Evolutionary conservation across 2,888 invertebrate genomes (phyloP).

Genomic region (Pantelozetes paolii): DNA sequence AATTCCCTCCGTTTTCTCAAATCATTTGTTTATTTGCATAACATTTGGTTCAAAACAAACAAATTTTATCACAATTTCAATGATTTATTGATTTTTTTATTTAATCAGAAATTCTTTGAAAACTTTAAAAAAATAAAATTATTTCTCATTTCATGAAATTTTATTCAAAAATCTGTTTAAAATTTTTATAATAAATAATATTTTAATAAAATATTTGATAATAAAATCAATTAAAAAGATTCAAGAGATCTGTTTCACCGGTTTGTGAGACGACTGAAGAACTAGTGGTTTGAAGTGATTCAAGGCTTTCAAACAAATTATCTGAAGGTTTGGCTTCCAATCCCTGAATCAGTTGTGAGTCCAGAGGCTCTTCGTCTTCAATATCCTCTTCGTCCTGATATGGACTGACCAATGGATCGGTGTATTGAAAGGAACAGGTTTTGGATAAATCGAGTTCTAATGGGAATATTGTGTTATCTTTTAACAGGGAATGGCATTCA

Average conservation of each 20-base stretch:
- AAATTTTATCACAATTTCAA: too few relatives aligned
- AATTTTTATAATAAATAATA: neutral
- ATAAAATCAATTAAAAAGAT: neutral
- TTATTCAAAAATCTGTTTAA: too few relatives aligned
- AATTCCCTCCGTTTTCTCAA: too few relatives aligned
- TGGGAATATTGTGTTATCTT: conserved; percentile 77
- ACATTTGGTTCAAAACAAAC: too few relatives aligned
- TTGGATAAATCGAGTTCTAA: conserved; percentile 92
- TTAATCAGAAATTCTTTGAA: too few relatives aligned
- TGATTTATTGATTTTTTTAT: too few relatives aligned
- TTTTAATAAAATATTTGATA: neutral
- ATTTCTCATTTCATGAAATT: too few relatives aligned
- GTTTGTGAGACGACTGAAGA: neutral
- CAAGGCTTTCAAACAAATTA: neutral
- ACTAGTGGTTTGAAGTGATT: conserved; percentile 7
- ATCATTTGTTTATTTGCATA: too few relatives aligned
- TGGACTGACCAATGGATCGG: conserved; percentile 50
- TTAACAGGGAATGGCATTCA: conserved; percentile 69
- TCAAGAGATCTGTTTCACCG: conserved; percentile 19
- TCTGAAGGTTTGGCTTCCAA: conserved; percentile 23
- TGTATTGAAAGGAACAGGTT: conserved; percentile 74
- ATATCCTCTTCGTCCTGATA: conserved; percentile 49
- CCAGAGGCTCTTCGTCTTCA: conserved; percentile 47
- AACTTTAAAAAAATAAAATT: too few relatives aligned
- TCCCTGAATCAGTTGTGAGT: conserved; percentile 46